Percentiles rank a stretch among this genome's conserved stretches.
These are phyloP conservation scores for Tetragonula carbonaria DNA, from an alignment of 2,888 invertebrate genomes.

Conservation along the genomic window DNA sequence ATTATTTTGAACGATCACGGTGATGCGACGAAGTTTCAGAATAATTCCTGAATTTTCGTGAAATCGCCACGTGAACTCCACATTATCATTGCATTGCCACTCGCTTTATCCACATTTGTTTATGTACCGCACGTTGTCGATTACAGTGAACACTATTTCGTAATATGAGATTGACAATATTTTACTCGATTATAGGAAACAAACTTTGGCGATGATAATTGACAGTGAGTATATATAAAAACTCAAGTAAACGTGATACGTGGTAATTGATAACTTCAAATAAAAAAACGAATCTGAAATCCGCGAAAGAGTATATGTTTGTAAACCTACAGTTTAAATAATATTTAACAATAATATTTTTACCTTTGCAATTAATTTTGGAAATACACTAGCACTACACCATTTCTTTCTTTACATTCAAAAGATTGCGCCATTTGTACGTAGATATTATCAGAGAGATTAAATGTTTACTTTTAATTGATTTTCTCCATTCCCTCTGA, in stretches of 20 bases:
- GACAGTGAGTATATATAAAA: too few relatives aligned
- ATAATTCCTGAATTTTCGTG: not conserved
- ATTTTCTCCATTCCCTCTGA: not conserved
- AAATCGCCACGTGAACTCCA: not conserved
- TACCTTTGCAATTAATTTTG: not conserved
- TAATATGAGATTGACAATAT: conserved; percentile 20
- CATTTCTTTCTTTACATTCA: not conserved
- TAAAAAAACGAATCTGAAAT: not conserved
- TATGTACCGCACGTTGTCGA: not conserved
- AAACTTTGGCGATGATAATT: not conserved
- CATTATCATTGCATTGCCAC: not conserved
- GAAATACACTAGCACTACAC: not conserved
- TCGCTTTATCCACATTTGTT: conserved; percentile 25
- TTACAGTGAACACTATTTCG: not conserved
- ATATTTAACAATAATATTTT: not conserved
- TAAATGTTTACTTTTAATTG: not conserved
- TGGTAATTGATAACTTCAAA: not conserved
- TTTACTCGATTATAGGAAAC: not conserved
- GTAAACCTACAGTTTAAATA: not conserved
- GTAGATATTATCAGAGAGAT: not conserved
- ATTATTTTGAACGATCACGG: too few relatives aligned
- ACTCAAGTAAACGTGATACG: not conserved
- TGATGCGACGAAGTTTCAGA: too few relatives aligned
- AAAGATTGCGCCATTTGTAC: not conserved
- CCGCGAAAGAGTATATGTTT: too few relatives aligned